Evolutionary conservation across 1,140 invertebrate genomes (phyloP), one percentile per base, ranked within the genome.

Genomic region (Drosophila watanabei): DNA sequence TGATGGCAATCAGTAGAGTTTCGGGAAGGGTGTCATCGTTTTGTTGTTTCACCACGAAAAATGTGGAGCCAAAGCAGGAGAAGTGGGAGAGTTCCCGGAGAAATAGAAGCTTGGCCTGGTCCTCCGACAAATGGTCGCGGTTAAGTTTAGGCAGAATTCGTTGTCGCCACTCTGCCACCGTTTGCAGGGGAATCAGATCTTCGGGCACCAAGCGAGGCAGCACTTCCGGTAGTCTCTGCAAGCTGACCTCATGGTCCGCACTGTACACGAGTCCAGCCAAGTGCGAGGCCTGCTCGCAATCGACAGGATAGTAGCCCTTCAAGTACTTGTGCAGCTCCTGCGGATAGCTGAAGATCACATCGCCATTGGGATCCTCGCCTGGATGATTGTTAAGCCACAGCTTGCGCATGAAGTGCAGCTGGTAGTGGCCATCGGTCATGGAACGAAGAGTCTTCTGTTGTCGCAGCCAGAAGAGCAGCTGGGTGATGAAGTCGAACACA

Each of bases 381-480:
- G 98, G 98, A 18, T 60, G 59, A 11, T 97, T 97, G 82, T 98
- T 97, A 0, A 98, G 96, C 98, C 98, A 99, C 2, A 99, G 94
- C 93, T 99, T 99, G 92, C 98, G 98, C 98, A 99, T 98, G 92
- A 99, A 99, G 94, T 98, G 98, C 79, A 99, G 96, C 94, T 99
- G 95, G 93, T 99, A 99, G 39, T 96, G 97, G 75, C 20, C 84
- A 52, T 76, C 86, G 65, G 94, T 94, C 73, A 82, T 95, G 93
- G 96, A 96, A 91, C 96, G 95, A 5, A 94, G 94, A 2, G 97
- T 96, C 83, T 96, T 95, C 20, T 97, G 97, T 89, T 97, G 95
- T 68, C 96, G 96, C 85, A 98, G 96, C 97, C 97, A 98, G 86
- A 98, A 96, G n/a, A 95, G 94, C 9, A 96, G 93, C 94, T 99